Base-by-base conservation (phyloP, 2,113 vertebrate genomes). In the Salvelinus sp. region DNA sequence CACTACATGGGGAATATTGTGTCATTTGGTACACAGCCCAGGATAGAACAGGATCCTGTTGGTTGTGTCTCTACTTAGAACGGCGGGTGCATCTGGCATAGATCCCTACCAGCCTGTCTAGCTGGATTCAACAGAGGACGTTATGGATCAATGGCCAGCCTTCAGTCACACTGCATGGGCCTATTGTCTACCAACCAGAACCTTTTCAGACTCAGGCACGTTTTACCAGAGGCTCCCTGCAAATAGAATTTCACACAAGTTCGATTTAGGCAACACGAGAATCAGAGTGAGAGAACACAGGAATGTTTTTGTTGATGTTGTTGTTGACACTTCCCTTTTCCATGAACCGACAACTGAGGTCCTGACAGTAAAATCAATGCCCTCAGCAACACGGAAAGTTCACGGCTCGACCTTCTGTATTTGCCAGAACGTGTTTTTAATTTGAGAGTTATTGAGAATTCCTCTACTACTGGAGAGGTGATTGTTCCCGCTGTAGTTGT, bases 101-200 rank as follows among this genome's bases (percentile, higher is more conserved):
- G 50, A 14, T 54, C 58, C 18, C 20, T 38, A 27, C 66, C 18
- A 38, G 28, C 28, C 16, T 33, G 28, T 33, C 2, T 6, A 38
- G 18, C 66, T 3, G 16, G 66, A 38, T 20, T 65, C 18, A 9
- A 38, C 7, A 33, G 66, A 12, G 16, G 65, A 69, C 14, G 60
- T 60, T 72, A 44, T 50, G 76, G 76, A 62, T 70, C 57, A 63
- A 58, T 72, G 48, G 38, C 62, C 6, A 18, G 57, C 18, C n/a
- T 18, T 66, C 44, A 14, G 70, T 72, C 62, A 72, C 47, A 65
- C 20, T 67, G 33, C 16, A 16, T 18, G 25, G 27, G 23, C 1
- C 66, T 48, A 30, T 20, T 23, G 63, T 14, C 23, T 28, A 65
- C 63, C 63, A 25, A 28, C 63, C 27, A 28, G 3, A 13, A 28